Conservation (phyloP, 2,113 vertebrate genomes). For the Daubentonia madagascariensis region DNA sequence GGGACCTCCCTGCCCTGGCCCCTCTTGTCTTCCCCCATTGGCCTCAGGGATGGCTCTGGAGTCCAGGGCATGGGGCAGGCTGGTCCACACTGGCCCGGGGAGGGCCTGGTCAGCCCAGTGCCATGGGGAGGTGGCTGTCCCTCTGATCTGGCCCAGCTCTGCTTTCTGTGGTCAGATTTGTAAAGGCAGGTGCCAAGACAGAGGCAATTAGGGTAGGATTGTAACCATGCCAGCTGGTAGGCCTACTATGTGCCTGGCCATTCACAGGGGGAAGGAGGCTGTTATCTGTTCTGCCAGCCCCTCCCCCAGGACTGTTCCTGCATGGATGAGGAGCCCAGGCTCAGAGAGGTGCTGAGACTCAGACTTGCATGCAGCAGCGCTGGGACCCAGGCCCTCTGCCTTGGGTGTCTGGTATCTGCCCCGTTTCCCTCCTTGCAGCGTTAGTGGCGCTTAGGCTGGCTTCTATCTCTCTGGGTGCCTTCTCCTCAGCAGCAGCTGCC, state of each 20-base stretch:
- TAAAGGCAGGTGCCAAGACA: background rate
- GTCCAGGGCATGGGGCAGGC: background rate
- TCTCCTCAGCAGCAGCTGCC: background rate
- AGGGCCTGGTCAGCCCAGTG: background rate
- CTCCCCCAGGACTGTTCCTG: background rate
- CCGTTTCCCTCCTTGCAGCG: background rate
- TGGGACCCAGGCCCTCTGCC: background rate
- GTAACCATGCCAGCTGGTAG: background rate
- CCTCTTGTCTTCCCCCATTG: fast-evolving
- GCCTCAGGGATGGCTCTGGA: background rate
- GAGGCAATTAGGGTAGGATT: background rate
- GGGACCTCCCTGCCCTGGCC: background rate
- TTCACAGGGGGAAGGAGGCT: background rate
- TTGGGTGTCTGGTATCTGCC: background rate
- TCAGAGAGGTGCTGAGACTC: background rate
- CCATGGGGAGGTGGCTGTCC: background rate
- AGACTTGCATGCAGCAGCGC: background rate
- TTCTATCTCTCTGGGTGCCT: background rate
- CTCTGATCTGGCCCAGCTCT: background rate
- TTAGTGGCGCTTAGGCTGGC: background rate
- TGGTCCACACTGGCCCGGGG: background rate
- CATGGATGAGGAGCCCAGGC: background rate
- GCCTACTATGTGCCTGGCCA: background rate
- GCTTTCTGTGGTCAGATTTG: background rate
- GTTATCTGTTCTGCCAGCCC: background rate